Percentiles rank a stretch among this genome's conserved stretches.
Evolutionary conservation across 2,888 invertebrate species (phyloP).

Genomic region (Eupithecia centaureata): DNA sequence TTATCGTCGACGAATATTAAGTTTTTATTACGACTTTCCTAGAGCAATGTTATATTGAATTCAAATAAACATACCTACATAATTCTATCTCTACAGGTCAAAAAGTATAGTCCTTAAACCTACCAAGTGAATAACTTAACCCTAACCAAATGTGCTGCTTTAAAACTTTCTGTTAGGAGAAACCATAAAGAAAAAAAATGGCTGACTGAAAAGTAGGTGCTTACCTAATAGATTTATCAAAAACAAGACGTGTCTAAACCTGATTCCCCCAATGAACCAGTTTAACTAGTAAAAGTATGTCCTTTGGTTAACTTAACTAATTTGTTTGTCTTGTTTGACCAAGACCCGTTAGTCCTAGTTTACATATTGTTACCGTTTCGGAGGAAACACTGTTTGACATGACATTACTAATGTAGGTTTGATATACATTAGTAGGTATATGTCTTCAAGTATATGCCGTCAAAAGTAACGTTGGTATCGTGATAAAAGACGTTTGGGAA

Average conservation of each 20-base stretch:
- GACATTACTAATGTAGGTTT: background rate
- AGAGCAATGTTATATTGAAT: too few species aligned
- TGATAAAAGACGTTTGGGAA: background rate
- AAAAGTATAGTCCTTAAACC: background rate
- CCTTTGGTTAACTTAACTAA: slow-evolving; percentile 6
- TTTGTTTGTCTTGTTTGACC: slow-evolving; percentile 36
- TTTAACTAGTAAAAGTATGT: background rate
- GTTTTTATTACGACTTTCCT: too few species aligned
- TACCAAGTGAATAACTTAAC: background rate
- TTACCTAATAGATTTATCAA: background rate
- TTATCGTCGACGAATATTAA: too few species aligned
- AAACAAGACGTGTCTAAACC: background rate
- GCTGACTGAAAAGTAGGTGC: background rate
- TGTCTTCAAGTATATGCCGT: too few species aligned
- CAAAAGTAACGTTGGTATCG: background rate
- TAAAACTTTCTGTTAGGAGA: background rate
- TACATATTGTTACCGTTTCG: slow-evolving; percentile 53
- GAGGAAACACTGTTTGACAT: background rate
- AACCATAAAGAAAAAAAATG: background rate
- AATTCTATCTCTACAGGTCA: too few species aligned
- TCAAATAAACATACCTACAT: too few species aligned
- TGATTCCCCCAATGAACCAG: background rate
- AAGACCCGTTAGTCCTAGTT: slow-evolving; percentile 50
- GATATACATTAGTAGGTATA: too few species aligned
- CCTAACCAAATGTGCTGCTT: background rate